Evolutionary conservation across 1,140 invertebrate species (phyloP).

Genomic region (Papilio machaon): DNA sequence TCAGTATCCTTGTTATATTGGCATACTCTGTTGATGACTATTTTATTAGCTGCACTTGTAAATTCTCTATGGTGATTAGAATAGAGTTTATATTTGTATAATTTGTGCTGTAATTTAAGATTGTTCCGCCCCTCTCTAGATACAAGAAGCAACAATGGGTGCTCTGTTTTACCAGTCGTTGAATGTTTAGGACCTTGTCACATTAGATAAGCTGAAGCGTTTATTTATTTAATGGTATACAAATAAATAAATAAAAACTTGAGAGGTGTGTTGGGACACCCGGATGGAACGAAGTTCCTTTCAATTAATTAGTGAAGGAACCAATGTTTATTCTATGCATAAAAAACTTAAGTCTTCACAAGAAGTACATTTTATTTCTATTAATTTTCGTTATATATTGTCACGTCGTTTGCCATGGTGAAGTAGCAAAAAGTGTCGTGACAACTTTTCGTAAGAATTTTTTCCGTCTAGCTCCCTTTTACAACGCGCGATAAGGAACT

Average conservation of each 20-base stretch:
- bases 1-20: conserved; percentile 14
- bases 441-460: too few species aligned
- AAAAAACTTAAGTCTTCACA: too few species aligned
- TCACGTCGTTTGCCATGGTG: too few species aligned
- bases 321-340: too few species aligned
- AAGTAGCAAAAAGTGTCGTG: too few species aligned
- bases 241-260: not conserved
- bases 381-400: too few species aligned
- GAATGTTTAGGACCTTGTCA: conserved; percentile 50
- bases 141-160: conserved; percentile 74
- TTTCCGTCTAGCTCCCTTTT: too few species aligned
- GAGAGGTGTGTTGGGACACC: too few species aligned
- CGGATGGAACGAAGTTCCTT: too few species aligned
- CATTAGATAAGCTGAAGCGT: conserved; percentile 21
- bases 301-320: too few species aligned
- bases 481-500: too few species aligned
- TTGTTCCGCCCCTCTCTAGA: conserved; percentile 61
- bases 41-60: conserved; percentile 28
- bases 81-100: conserved; percentile 39
- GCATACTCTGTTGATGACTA: conserved; percentile 42
- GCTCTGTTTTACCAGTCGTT: conserved; percentile 74
- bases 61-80: not conserved
- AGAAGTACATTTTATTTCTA: too few species aligned
- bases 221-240: not conserved
- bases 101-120: conserved; percentile 28